Evolutionary conservation across 2,113 vertebrate species (phyloP), one percentile per base, ranked within the genome.

Genomic region (Kryptolebias marmoratus): DNA sequence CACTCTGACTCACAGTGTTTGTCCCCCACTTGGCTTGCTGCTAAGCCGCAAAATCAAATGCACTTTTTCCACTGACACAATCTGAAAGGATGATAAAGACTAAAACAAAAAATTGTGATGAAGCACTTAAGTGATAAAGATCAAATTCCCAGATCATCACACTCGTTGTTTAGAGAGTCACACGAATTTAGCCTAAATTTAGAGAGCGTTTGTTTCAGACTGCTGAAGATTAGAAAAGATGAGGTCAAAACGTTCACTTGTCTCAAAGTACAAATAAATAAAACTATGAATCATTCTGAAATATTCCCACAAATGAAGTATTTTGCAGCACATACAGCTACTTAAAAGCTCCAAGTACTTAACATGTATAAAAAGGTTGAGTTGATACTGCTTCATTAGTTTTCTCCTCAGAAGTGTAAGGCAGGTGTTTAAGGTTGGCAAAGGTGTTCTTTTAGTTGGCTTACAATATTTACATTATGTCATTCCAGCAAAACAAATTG

Each of bases 1-100:
- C 89, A 80, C 71, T 80, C 74, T 85, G 85, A 87, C 79, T 89
- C 82, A 57, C 60, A 75, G 66, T 31, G 55, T 77, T 80, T 61
- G 76, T 73, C 78, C 39, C 76, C 68, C 77, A 79, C 77, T 89
- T 86, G 86, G 76, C 80, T 64, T 39, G 12, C 60, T 54, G 55
- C 55, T 60, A 6, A 36, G 44, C 67, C 66, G n/a, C 52, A 55
- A 47, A 22, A 74, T 61, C 49, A 30, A 30, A 56, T 62, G 65
- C 60, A 30, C 72, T 67, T 78, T 70, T 53, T 48, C 71, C 64
- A 53, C 66, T 63, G 64, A 42, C 61, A 65, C 56, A 39, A 9
- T 60, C 53, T 18, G n/a, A 63, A 55, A 2, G 27, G 11, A 48
- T 66, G 55, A 30, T 5, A 39, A 63, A 64, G 53, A 32, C 27